A percentile compares a stretch with the other conserved stretches of the same genome.
phyloP scores from a whole-genome alignment of 2,797 vertebrate genomes.

The Oceanodroma leucorhoa region DNA sequence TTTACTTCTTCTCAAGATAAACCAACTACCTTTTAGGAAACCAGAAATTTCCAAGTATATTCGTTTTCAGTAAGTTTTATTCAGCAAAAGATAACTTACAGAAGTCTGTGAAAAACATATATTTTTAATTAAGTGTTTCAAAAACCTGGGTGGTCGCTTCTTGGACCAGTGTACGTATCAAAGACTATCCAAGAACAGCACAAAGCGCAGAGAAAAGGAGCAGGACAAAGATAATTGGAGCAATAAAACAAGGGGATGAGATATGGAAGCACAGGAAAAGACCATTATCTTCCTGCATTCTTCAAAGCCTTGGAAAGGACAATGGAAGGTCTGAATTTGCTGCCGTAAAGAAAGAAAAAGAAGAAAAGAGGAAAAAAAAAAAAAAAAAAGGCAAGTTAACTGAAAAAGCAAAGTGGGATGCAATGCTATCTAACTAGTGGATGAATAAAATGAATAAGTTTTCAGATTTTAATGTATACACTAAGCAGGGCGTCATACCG shows the following conservation, averaged over 20 bases:
- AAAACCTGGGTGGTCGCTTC: background rate
- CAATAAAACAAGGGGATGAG: background rate
- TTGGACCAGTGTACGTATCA: background rate
- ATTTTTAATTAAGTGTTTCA: background rate
- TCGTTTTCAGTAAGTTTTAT: background rate
- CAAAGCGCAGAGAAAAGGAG: background rate
- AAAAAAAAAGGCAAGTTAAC: background rate
- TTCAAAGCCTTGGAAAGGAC: constrained; percentile 2
- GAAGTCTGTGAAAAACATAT: background rate
- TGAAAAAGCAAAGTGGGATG: background rate
- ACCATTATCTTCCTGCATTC: background rate
- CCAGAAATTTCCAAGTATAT: background rate
- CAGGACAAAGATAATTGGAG: background rate
- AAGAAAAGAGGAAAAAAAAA: background rate
- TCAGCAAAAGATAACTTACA: background rate
- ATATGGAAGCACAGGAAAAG: background rate
- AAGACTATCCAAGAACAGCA: background rate
- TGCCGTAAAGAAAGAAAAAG: background rate
- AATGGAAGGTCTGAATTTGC: background rate
- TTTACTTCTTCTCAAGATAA: background rate
- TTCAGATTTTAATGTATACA: background rate
- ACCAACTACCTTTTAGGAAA: background rate
- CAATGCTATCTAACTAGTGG: background rate
- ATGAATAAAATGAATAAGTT: background rate
- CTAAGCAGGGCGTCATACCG: background rate